Conservation (phyloP, 2,113 vertebrate genomes). For the Lasiurus borealis region DNA sequence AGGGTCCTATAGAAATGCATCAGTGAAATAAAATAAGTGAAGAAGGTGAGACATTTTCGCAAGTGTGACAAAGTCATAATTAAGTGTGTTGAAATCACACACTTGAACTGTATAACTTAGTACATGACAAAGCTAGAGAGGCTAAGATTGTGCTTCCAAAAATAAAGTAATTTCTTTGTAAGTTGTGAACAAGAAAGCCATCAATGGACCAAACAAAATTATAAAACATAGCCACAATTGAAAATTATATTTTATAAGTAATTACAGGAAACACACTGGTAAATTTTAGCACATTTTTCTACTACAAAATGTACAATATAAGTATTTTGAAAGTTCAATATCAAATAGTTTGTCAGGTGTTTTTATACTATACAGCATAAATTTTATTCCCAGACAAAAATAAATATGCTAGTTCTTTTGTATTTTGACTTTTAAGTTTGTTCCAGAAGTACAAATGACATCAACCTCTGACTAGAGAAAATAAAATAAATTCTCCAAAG, state of each 20-base stretch:
- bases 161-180: background rate
- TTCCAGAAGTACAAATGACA: slow-evolving; percentile 78
- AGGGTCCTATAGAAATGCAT: background rate
- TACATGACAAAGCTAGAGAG: background rate
- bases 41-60: background rate
- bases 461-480: slow-evolving; percentile 74
- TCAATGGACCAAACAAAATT: background rate
- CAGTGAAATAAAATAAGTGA: background rate
- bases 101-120: background rate
- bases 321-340: slow-evolving; percentile 67
- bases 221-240: background rate
- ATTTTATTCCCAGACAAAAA: slow-evolving; percentile 76
- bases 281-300: slow-evolving; percentile 44
- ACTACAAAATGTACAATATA: slow-evolving; percentile 61
- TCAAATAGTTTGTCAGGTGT: slow-evolving; percentile 69
- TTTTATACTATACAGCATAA: slow-evolving; percentile 69
- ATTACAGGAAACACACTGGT: background rate
- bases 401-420: slow-evolving; percentile 64
- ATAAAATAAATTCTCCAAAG: slow-evolving; percentile 84
- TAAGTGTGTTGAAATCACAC: background rate
- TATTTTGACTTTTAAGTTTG: slow-evolving; percentile 81
- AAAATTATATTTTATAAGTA: slow-evolving; percentile 16
- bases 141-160: slow-evolving; percentile 18
- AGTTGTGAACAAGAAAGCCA: background rate
- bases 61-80: background rate